Conservation (phyloP, 2,113 vertebrate genomes). For the Promerops cafer region DNA sequence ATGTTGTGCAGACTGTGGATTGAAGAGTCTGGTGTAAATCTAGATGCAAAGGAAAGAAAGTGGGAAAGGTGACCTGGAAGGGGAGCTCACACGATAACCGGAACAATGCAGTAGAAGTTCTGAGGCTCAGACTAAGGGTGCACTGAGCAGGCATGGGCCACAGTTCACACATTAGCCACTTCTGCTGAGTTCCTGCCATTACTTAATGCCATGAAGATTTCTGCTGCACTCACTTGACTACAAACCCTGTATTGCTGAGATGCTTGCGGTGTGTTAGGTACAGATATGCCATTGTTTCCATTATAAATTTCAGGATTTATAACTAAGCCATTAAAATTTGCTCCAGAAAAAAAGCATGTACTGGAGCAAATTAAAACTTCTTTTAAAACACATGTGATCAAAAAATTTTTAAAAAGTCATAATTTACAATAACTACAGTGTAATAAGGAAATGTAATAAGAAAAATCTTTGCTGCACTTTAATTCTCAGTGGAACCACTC, state of each 20-base stretch:
- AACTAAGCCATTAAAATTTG: conserved; percentile 10
- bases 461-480: background rate
- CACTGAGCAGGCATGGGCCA: background rate
- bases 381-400: background rate
- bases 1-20: background rate
- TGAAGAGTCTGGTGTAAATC: background rate
- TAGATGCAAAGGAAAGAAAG: background rate
- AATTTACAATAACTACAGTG: background rate
- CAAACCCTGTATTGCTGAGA: background rate
- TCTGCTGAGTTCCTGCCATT: background rate
- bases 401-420: background rate
- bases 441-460: background rate
- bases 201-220: background rate
- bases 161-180: background rate
- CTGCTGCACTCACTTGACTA: background rate
- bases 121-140: background rate
- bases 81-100: background rate
- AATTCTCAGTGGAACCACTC: background rate
- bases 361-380: background rate
- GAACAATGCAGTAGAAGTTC: fast-evolving
- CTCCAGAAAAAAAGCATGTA: background rate
- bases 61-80: background rate
- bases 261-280: background rate
- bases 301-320: conserved; percentile 27
- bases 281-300: background rate